A percentile compares a stretch with the other conserved stretches of the same genome.
Evolutionary conservation across 2,797 vertebrate species (phyloP).

Genomic region (Polyboroides typus): DNA sequence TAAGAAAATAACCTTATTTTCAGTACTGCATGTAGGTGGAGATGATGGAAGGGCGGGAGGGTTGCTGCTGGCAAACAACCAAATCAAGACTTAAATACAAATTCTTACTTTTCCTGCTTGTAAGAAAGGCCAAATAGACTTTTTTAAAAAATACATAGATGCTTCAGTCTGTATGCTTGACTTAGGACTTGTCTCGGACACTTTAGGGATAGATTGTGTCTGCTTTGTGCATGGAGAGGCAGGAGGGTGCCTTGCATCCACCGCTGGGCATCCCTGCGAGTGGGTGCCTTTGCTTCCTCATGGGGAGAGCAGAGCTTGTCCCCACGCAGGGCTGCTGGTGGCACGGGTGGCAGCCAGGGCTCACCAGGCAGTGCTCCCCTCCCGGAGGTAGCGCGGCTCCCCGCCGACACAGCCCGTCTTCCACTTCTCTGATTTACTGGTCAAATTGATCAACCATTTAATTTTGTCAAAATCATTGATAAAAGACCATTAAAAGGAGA

Average conservation of each 20-base stretch:
- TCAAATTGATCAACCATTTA: conserved; percentile 29
- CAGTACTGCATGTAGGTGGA: background rate
- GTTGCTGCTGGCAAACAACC: background rate
- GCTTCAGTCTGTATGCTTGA: background rate
- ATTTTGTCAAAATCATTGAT: conserved; percentile 36
- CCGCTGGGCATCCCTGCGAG: background rate
- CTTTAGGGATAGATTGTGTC: background rate
- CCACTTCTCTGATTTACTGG: background rate
- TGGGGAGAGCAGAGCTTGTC: background rate
- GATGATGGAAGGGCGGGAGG: background rate
- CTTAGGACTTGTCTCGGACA: background rate
- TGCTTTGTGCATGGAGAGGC: background rate
- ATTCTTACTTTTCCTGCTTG: background rate
- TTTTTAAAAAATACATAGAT: background rate
- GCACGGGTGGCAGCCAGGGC: background rate
- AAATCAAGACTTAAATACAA: background rate
- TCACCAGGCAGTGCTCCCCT: background rate
- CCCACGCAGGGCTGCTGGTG: background rate
- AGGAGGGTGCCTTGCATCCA: background rate
- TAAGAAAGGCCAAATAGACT: background rate
- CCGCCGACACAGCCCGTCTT: accelerated
- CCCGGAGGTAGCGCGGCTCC: accelerated
- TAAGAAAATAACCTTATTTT: background rate
- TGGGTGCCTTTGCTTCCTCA: accelerated
- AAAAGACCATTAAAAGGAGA: conserved; percentile 31